Conservation (phyloP, 2,113 vertebrate genomes). For the Isichthys henryi region DNA sequence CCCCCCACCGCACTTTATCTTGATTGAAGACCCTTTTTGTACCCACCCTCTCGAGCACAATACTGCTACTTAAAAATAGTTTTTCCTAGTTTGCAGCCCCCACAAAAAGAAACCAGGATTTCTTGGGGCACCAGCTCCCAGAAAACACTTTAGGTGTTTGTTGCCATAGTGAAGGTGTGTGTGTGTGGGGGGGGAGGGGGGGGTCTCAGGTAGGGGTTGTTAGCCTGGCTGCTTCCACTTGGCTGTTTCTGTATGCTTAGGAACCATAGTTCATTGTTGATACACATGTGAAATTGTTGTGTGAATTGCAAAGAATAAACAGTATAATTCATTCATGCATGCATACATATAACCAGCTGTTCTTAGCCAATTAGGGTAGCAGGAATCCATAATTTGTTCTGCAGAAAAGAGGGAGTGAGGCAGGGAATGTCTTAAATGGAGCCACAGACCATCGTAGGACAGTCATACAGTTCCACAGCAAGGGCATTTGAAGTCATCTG, state of each 20-base stretch:
- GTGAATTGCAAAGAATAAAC: background rate
- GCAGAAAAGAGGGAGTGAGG: background rate
- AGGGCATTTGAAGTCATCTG: background rate
- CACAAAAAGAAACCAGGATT: background rate
- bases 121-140: background rate
- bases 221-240: background rate
- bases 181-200: background rate
- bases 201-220: background rate
- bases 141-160: background rate
- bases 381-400: background rate
- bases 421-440: background rate
- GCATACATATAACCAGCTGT: background rate
- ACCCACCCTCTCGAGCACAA: background rate
- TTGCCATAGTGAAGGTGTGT: background rate
- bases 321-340: background rate
- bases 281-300: background rate
- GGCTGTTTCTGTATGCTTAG: background rate
- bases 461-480: background rate
- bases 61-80: conserved; percentile 32
- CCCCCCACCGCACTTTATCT: conserved; percentile 19
- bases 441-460: background rate
- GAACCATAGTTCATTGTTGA: background rate
- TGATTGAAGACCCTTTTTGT: conserved; percentile 21
- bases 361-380: background rate
- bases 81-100: conserved; percentile 2